phyloP scores from a whole-genome alignment of 2,888 invertebrate genomes.

The Allacma fusca region DNA sequence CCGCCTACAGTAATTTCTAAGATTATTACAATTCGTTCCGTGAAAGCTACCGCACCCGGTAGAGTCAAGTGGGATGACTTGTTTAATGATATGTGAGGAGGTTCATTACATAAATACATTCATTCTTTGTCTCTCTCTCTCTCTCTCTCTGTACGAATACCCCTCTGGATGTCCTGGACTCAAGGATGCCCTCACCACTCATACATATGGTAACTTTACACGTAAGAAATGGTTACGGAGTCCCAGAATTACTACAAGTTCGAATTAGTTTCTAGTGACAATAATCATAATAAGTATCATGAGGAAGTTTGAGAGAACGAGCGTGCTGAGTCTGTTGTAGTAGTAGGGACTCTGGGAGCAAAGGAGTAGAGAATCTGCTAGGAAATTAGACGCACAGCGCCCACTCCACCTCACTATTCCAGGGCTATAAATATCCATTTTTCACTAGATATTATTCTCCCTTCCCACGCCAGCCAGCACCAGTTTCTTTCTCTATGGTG shows the following conservation, averaged over 20 bases:
- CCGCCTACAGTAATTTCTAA: no score
- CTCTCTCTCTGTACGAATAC: no score
- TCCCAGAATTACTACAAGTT: neutral
- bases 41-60: no score
- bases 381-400: slow-evolving; percentile 28
- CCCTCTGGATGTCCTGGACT: no score
- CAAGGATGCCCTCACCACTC: neutral
- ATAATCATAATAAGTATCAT: slow-evolving; percentile 12
- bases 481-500: neutral
- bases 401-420: neutral
- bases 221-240: neutral
- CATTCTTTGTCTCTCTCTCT: no score
- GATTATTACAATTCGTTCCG: no score
- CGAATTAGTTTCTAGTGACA: slow-evolving; percentile 11
- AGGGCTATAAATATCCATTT: slow-evolving; percentile 36
- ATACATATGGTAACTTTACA: neutral
- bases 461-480: neutral
- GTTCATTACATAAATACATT: no score
- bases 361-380: no score
- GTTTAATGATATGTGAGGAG: no score
- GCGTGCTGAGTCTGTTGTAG: no score
- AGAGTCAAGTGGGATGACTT: no score
- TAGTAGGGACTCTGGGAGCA: no score
- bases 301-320: neutral
- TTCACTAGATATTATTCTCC: slow-evolving; percentile 23